These are phyloP conservation scores for Ammodytes marinus DNA, from an alignment of 2,113 vertebrate species.

Conservation along the genomic window DNA sequence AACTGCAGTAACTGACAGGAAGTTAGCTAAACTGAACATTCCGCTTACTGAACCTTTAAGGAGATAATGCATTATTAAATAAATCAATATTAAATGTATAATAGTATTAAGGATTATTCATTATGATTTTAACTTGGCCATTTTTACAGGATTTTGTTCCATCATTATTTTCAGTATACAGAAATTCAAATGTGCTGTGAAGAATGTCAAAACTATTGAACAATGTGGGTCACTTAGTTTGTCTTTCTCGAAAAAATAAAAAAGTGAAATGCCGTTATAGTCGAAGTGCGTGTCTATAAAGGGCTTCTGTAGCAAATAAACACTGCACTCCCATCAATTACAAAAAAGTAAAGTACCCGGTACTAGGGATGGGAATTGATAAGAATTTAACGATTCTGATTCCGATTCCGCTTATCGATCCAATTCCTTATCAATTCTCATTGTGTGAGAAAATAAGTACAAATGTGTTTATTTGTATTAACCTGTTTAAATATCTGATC, in stretches of 20 bases:
- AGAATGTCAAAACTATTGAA: neutral
- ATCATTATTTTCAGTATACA: neutral
- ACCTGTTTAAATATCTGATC: too few relatives aligned
- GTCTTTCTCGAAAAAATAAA: neutral
- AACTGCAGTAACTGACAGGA: too few relatives aligned
- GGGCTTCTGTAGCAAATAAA: too few relatives aligned
- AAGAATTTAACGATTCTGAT: too few relatives aligned
- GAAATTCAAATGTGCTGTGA: neutral
- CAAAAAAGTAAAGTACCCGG: too few relatives aligned
- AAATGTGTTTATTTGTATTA: too few relatives aligned
- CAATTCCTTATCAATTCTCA: too few relatives aligned
- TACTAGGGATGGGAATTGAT: too few relatives aligned
- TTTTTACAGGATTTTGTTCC: neutral
- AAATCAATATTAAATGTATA: slow-evolving; percentile 6
- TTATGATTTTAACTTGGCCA: neutral
- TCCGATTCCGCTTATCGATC: too few relatives aligned
- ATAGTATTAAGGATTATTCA: neutral
- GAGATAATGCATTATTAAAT: neutral
- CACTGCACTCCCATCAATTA: neutral
- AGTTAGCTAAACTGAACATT: too few relatives aligned
- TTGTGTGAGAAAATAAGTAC: too few relatives aligned
- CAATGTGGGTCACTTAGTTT: neutral
- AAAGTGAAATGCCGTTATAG: neutral
- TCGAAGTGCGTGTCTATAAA: too few relatives aligned
- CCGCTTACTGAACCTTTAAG: neutral